Evolutionary conservation across 2,888 invertebrate species (phyloP).

Genomic region (Branchinecta sandiegonensis): DNA sequence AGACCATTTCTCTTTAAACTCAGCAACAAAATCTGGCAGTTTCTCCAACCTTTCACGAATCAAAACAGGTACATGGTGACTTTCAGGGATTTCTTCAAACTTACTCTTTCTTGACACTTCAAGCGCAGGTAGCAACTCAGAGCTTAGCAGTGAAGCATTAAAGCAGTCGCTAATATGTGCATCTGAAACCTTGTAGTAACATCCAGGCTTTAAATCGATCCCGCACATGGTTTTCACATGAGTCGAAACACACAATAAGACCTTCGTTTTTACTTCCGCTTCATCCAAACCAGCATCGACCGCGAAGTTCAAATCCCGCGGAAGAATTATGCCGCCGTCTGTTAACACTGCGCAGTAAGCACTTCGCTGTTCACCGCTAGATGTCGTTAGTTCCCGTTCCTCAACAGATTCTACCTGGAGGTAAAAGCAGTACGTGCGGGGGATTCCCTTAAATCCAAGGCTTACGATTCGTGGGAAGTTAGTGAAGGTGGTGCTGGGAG

Average conservation of each 20-base stretch:
- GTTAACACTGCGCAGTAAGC: background rate
- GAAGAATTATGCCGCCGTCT: slow-evolving; percentile 7
- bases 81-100: background rate
- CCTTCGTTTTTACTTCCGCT: background rate
- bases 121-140: background rate
- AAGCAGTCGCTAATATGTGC: background rate
- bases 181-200: slow-evolving; percentile 1
- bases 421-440: background rate
- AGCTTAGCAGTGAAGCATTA: background rate
- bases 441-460: background rate
- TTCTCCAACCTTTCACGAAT: slow-evolving; percentile 3
- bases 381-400: background rate
- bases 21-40: background rate
- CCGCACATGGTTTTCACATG: background rate
- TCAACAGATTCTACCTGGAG: background rate
- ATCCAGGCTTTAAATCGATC: background rate
- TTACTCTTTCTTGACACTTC: background rate
- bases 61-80: background rate
- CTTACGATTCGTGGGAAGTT: background rate
- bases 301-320: background rate
- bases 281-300: too few species aligned
- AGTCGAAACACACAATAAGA: background rate
- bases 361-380: background rate
- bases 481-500: background rate
- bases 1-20: too few species aligned